Conservation (phyloP, 2,888 invertebrate genomes). For the Rhagonycha fulva region DNA sequence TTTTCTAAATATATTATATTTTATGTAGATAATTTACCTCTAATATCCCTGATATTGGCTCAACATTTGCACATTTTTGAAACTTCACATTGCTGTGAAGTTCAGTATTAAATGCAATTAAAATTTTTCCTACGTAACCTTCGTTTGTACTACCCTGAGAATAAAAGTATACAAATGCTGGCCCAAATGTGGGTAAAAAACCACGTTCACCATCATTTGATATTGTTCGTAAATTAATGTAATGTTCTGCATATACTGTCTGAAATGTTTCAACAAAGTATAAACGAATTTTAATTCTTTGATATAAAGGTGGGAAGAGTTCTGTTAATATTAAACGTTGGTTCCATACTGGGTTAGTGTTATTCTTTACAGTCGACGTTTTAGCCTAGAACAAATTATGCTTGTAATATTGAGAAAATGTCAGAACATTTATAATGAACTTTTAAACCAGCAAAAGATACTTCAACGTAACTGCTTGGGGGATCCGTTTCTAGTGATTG, state of each 20-base stretch:
- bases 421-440: constrained; percentile 48
- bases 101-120: constrained; percentile 74
- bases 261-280: background rate
- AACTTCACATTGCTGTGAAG: constrained; percentile 61
- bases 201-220: constrained; percentile 67
- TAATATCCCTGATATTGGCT: constrained; percentile 47
- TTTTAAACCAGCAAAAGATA: constrained; percentile 66
- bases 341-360: constrained; percentile 71
- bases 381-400: constrained; percentile 49
- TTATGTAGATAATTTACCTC: constrained; percentile 33
- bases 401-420: background rate
- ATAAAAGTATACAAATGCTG: constrained; percentile 79
- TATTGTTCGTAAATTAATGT: constrained; percentile 62
- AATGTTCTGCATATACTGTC: constrained; percentile 60
- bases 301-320: constrained; percentile 80
- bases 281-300: constrained; percentile 69
- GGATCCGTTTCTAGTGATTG: constrained; percentile 32
- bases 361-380: constrained; percentile 66
- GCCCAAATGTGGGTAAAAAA: constrained; percentile 83
- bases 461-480: constrained; percentile 59
- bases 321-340: constrained; percentile 79
- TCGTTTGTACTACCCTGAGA: constrained; percentile 61
- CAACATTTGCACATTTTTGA: constrained; percentile 35
- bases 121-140: constrained; percentile 71
- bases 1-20: too few species aligned